Percentiles rank a stretch among this genome's conserved stretches.
These are phyloP conservation scores for Spilarctia lutea DNA, from an alignment of 2,888 invertebrate genomes.

Conservation along the genomic window DNA sequence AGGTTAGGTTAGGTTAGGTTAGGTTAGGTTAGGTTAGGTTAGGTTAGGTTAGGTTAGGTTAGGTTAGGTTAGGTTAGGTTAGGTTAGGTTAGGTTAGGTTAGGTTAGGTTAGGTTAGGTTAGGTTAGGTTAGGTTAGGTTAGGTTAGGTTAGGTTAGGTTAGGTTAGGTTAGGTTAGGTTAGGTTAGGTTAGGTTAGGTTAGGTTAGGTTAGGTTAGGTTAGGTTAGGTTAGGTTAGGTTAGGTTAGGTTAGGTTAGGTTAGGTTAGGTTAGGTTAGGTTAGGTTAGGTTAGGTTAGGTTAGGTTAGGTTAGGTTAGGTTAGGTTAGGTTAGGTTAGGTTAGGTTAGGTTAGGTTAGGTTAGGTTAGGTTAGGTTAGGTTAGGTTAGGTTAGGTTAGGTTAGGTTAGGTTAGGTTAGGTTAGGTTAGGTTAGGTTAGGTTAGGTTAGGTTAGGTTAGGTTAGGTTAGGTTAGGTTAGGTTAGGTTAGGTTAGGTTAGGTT, in stretches of 20 bases:
- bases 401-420: conserved; percentile 44
- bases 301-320: conserved; percentile 21
- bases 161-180: conserved; percentile 12
- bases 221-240: conserved; percentile 57
- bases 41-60: conserved; percentile 33
- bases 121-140: conserved; percentile 46
- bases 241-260: conserved; percentile 31
- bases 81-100: conserved; percentile 44
- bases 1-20: no score
- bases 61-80: conserved; percentile 41
- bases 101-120: conserved; percentile 46
- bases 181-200: conserved; percentile 18
- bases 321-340: conserved; percentile 29
- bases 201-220: conserved; percentile 57
- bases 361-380: conserved; percentile 33
- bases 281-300: conserved; percentile 20
- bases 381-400: conserved; percentile 39
- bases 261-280: conserved; percentile 34
- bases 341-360: conserved; percentile 36
- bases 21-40: no score
- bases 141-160: conserved; percentile 37
- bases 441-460: conserved; percentile 45
- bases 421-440: conserved; percentile 41
- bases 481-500: conserved; percentile 40
- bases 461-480: conserved; percentile 34